A percentile compares a stretch with the other conserved stretches of the same genome.
Conservation (phyloP, 64 coral and sea anemone species). For the Acropora yongei region DNA sequence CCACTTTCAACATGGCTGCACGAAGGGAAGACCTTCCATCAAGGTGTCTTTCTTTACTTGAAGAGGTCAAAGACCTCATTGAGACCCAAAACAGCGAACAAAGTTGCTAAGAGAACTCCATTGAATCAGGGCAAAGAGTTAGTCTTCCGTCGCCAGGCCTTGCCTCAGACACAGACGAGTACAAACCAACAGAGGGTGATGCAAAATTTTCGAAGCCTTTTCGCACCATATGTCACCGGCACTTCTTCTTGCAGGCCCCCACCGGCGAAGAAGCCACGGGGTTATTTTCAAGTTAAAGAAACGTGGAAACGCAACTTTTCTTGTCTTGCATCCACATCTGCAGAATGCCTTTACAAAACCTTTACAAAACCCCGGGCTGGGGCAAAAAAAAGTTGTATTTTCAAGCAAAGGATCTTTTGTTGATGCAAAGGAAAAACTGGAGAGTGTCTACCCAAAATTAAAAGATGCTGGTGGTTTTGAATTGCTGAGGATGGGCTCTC, state of each 20-base stretch:
- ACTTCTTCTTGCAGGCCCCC: not conserved
- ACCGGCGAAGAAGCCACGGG: not conserved
- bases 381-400: conserved; percentile 49
- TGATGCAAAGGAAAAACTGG: conserved; percentile 37
- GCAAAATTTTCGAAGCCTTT: not conserved
- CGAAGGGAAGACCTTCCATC: no score
- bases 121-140: not conserved
- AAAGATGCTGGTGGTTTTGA: conserved; percentile 9
- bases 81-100: not conserved
- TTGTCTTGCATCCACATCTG: conserved; percentile 17
- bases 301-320: conserved; percentile 12
- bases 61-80: no score
- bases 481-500: conserved; percentile 21
- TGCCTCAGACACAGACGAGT: not conserved
- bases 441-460: conserved; percentile 44
- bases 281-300: conserved; percentile 1
- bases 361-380: conserved; percentile 32
- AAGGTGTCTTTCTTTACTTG: no score
- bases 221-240: not conserved
- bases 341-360: conserved; percentile 14
- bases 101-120: not conserved
- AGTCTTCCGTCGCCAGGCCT: not conserved
- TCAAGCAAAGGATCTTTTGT: conserved; percentile 39
- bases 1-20: no score
- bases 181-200: not conserved